phyloP scores from a whole-genome alignment of 2,113 vertebrate genomes.

The Tichodroma muraria region DNA sequence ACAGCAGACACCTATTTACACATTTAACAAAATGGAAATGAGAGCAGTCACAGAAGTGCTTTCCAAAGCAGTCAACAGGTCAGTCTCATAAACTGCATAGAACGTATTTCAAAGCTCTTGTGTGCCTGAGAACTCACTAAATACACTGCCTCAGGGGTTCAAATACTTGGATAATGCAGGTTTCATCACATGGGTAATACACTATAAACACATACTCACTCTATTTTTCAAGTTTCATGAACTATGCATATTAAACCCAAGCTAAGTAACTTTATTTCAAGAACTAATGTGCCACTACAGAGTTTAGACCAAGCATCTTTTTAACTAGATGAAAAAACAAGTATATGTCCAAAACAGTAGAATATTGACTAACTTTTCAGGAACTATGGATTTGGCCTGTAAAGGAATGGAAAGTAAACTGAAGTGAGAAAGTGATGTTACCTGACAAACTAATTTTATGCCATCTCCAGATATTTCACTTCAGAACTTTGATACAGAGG shows the following conservation, averaged over 20 bases:
- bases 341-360: not conserved
- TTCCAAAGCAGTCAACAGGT: not conserved
- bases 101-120: not conserved
- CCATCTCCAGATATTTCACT: not conserved
- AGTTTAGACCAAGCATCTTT: not conserved
- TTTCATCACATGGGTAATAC: not conserved
- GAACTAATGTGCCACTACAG: not conserved
- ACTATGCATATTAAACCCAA: not conserved
- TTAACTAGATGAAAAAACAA: not conserved
- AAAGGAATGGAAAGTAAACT: not conserved
- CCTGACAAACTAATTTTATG: not conserved
- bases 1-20: not conserved
- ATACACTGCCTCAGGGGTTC: not conserved
- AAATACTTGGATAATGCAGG: not conserved
- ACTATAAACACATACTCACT: not conserved
- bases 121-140: not conserved
- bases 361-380: not conserved
- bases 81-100: not conserved
- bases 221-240: not conserved
- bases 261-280: not conserved
- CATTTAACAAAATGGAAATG: not conserved
- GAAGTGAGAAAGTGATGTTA: not conserved
- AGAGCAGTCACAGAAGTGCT: not conserved
- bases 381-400: not conserved
- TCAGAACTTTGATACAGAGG: not conserved